phyloP scores from a whole-genome alignment of 2,888 invertebrate genomes.

The Aleiodes testaceus region DNA sequence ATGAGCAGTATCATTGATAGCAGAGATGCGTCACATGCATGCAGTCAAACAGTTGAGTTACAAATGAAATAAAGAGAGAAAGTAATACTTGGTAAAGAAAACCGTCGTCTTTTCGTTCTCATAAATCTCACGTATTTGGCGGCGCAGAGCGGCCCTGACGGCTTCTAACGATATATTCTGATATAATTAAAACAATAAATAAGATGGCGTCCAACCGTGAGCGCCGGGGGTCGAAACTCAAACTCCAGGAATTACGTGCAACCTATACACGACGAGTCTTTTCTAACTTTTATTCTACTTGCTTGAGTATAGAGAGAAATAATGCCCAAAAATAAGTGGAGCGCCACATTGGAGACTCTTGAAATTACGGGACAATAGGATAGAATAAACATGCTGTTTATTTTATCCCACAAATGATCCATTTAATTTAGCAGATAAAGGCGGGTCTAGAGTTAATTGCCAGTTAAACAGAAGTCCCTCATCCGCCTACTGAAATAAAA shows the following conservation, averaged over 20 bases:
- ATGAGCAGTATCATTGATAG: slow-evolving; percentile 15
- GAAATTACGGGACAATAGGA: background rate
- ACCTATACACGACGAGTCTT: slow-evolving; percentile 47
- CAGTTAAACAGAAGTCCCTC: slow-evolving; percentile 71
- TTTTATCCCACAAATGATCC: background rate
- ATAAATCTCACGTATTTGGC: slow-evolving; percentile 70
- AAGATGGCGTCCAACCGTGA: slow-evolving; percentile 72
- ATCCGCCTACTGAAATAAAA: slow-evolving; percentile 70
- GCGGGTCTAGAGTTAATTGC: slow-evolving; percentile 70
- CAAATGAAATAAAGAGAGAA: slow-evolving; percentile 31
- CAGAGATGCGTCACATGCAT: slow-evolving; percentile 34
- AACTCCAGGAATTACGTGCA: slow-evolving; percentile 59
- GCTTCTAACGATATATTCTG: slow-evolving; percentile 73
- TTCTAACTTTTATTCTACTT: slow-evolving; percentile 40
- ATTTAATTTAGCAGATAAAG: slow-evolving; percentile 50
- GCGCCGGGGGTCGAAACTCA: slow-evolving; percentile 70
- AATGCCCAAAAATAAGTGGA: slow-evolving; percentile 56
- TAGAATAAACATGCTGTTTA: background rate
- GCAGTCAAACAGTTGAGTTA: slow-evolving; percentile 36
- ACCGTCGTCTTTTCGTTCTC: slow-evolving; percentile 56
- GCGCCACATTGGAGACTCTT: slow-evolving; percentile 35
- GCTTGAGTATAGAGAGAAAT: slow-evolving; percentile 36
- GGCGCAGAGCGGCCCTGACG: slow-evolving; percentile 67
- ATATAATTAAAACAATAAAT: slow-evolving; percentile 74
- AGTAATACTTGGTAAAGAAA: slow-evolving; percentile 46